phyloP scores from a whole-genome alignment of 2,113 vertebrate genomes.

The Marcusenius ussheri region DNA sequence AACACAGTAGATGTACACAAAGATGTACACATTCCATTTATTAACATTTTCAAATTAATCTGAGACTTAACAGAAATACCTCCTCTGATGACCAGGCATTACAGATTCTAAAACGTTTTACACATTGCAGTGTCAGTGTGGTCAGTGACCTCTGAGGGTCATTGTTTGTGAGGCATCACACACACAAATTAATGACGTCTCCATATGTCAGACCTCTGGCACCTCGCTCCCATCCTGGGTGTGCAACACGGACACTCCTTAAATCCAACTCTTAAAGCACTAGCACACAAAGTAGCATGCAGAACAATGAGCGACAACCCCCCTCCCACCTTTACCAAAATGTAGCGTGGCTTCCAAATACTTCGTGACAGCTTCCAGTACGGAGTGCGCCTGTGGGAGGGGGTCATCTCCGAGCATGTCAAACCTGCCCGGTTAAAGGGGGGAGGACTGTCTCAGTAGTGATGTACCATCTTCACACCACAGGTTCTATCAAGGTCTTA shows the following conservation, averaged over 20 bases:
- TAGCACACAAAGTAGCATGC: background rate
- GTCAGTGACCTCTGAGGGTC: background rate
- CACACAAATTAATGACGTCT: background rate
- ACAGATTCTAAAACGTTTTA: background rate
- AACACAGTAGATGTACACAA: background rate
- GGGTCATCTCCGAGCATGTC: slow-evolving; percentile 75
- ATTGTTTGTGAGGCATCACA: background rate
- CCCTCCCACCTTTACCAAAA: slow-evolving; percentile 64
- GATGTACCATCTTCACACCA: background rate
- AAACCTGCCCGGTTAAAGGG: slow-evolving; percentile 61
- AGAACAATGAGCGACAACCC: background rate
- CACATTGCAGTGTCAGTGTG: background rate
- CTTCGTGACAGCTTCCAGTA: slow-evolving; percentile 75
- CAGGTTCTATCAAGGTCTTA: slow-evolving; percentile 41
- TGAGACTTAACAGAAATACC: background rate
- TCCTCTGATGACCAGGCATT: background rate
- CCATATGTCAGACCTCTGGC: background rate
- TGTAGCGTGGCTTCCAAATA: slow-evolving; percentile 79
- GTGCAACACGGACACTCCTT: background rate
- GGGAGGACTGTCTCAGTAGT: slow-evolving; percentile 58
- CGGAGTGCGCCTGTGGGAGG: slow-evolving; percentile 70
- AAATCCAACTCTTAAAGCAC: background rate
- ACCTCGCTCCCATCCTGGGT: background rate
- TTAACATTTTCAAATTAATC: background rate
- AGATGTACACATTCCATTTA: background rate